Conservation (phyloP, 2,888 invertebrate genomes). For the Drosophila limbata region DNA sequence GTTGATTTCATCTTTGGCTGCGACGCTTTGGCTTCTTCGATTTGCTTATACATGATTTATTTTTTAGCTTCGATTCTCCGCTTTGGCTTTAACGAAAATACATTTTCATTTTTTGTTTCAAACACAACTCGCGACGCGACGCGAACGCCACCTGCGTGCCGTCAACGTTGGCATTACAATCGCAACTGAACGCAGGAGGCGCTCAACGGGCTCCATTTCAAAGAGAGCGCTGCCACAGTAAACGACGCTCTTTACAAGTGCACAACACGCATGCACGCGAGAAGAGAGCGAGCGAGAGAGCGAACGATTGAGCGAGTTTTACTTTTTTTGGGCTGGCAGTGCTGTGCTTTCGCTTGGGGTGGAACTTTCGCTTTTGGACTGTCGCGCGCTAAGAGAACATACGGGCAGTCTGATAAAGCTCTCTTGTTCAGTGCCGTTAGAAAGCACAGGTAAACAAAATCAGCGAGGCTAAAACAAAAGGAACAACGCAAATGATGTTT, state of each 20-base stretch:
- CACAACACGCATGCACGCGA: constrained; percentile 33
- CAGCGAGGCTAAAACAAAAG: constrained; percentile 75
- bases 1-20: constrained; percentile 80
- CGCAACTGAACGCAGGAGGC: constrained; percentile 64
- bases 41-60: constrained; percentile 75
- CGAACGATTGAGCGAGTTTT: constrained; percentile 8
- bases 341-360: constrained; percentile 52
- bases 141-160: constrained; percentile 74
- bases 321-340: constrained; percentile 43
- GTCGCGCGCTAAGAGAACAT: constrained; percentile 39
- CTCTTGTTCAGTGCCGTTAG: constrained; percentile 51
- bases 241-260: constrained; percentile 12
- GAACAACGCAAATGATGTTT: constrained; percentile 79
- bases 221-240: constrained; percentile 14
- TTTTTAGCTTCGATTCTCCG: constrained; percentile 38
- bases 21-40: constrained; percentile 66
- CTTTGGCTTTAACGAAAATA: constrained; percentile 49
- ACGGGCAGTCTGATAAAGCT: neutral
- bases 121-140: constrained; percentile 55
- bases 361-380: constrained; percentile 64
- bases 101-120: constrained; percentile 45
- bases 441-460: constrained; percentile 76
- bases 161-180: constrained; percentile 77
- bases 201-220: constrained; percentile 8
- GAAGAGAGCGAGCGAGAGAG: constrained; percentile 11